Evolutionary conservation across 2,113 vertebrate species (phyloP), one percentile per base, ranked within the genome.

Genomic region (Neogale vison): DNA sequence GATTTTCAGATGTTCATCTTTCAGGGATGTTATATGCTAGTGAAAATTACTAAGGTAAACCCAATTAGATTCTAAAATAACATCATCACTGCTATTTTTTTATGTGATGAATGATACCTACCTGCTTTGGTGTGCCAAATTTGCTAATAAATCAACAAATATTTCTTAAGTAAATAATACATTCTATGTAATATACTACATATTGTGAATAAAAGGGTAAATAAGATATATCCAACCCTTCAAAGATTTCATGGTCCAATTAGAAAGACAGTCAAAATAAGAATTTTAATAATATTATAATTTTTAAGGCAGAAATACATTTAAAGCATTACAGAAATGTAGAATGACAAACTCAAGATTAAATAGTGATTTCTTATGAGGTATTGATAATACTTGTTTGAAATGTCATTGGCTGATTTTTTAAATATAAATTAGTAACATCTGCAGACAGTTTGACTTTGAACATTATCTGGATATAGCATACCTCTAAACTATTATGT

Each of bases 41-140:
- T 87, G 29, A 67, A 67, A 89, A 57, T 72, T 65, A 26, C 52
- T 86, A 65, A 42, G 29, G 23, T 15, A 88, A 6, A 95, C 59
- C 15, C 79, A 91, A 87, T 57, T 93, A 90, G 47, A 67, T 42
- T 93, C 14, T 52, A 10, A 95, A 87, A 83, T 83, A 94, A 34
- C 21, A 93, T 39, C 5, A 14, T 74, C 21, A 79, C 1, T 88
- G 63, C 1, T 74, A 72, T 91, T 89, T 85, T 84, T 96, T 85
- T 86, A 71, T 7, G 52, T 39, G 7, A 83, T 31, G 79, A 91
- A 71, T 86, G 12, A 50, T 61, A 82, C 36, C 4, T 39, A 24
- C 71, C 10, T 91, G 4, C 7, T 88, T 96, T 95, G 2, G 5
- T 72, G 86, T 47, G 23, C 1, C 24, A 80, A 77, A 36, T 47